Evolutionary conservation across 1,140 invertebrate genomes (phyloP).

Genomic region (Xylocopa sonorina): DNA sequence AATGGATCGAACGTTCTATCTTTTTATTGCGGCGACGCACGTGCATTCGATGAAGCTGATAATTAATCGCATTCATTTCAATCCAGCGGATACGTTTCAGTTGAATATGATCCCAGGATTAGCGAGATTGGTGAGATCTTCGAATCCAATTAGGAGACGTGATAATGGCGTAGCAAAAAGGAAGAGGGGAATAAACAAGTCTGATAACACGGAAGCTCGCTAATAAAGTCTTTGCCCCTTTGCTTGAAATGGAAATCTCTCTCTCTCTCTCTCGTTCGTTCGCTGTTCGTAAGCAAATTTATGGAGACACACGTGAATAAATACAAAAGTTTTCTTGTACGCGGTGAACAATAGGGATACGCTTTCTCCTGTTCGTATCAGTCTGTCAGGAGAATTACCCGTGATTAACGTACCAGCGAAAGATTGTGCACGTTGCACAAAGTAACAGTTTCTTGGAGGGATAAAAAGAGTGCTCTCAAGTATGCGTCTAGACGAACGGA

Average conservation of each 20-base stretch:
- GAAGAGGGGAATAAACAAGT: too few species aligned
- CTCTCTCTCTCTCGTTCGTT: background rate
- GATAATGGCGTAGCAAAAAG: too few species aligned
- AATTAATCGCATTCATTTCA: background rate
- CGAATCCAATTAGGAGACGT: too few species aligned
- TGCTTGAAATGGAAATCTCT: conserved; percentile 2
- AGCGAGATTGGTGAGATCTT: background rate
- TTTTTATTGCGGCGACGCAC: too few species aligned
- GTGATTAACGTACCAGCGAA: conserved; percentile 36
- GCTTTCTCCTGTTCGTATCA: conserved; percentile 47
- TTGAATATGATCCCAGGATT: background rate
- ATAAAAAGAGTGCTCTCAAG: background rate
- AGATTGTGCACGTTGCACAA: background rate
- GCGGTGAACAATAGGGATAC: conserved; percentile 42
- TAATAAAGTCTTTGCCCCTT: background rate
- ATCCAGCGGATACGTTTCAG: background rate
- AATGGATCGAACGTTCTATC: background rate
- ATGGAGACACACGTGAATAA: conserved; percentile 33
- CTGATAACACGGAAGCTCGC: background rate
- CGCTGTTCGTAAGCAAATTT: conserved; percentile 15
- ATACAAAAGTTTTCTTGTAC: conserved; percentile 32
- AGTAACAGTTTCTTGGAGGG: conserved; percentile 9
- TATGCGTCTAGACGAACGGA: conserved; percentile 2
- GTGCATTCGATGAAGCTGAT: background rate
- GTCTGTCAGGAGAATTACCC: conserved; percentile 32